phyloP scores from a whole-genome alignment of 1,140 invertebrate species.

The Ericerus pela region DNA sequence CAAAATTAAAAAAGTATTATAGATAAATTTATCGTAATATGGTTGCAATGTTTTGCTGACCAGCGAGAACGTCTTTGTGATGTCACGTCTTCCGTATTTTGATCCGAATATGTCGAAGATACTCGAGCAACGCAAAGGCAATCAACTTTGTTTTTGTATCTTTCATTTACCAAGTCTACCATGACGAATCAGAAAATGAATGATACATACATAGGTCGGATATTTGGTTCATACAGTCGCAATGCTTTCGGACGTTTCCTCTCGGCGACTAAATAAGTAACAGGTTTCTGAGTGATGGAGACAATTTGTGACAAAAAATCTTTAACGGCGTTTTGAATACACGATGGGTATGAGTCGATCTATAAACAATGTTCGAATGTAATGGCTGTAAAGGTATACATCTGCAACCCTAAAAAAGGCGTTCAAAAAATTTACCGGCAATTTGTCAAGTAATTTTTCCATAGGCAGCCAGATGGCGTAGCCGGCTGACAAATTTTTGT shows the following conservation, averaged over 20 bases:
- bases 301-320: constrained; percentile 28
- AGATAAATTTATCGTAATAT: too few species aligned
- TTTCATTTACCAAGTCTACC: too few species aligned
- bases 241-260: constrained; percentile 58
- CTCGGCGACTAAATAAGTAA: constrained; percentile 34
- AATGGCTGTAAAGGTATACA: neutral
- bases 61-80: too few species aligned
- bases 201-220: constrained; percentile 66
- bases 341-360: constrained; percentile 2
- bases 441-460: constrained; percentile 30
- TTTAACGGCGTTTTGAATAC: constrained; percentile 27
- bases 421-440: constrained; percentile 23
- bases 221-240: constrained; percentile 65
- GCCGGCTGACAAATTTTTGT: constrained; percentile 37
- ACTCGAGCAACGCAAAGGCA: too few species aligned
- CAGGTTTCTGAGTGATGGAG: constrained; percentile 33
- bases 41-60: too few species aligned
- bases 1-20: too few species aligned
- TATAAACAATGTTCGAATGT: neutral
- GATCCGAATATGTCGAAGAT: too few species aligned
- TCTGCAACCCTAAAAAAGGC: neutral
- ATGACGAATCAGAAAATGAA: too few species aligned
- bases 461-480: constrained; percentile 33
- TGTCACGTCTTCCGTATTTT: too few species aligned
- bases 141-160: too few species aligned